Percentiles rank a stretch among this genome's conserved stretches.
Evolutionary conservation across 2,113 vertebrate species (phyloP).

Genomic region (Petrocephalus microphthalmus): DNA sequence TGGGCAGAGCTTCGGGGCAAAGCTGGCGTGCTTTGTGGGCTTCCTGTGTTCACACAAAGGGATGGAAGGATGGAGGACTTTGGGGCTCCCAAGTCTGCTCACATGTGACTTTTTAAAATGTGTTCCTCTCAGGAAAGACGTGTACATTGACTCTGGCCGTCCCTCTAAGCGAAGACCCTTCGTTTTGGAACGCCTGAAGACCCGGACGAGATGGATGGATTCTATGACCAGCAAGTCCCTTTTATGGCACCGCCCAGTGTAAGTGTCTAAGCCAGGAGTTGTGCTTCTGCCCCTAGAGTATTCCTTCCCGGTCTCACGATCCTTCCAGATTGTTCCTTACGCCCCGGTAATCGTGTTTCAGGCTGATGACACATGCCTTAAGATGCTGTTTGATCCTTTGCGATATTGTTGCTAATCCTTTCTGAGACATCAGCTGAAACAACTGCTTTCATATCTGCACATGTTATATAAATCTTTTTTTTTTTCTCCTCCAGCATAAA

Average conservation of each 20-base stretch:
- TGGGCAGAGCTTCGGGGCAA: neutral
- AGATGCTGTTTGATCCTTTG: neutral
- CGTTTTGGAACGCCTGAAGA: neutral
- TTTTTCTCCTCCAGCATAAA: constrained; percentile 27
- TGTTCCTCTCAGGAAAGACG: constrained; percentile 15
- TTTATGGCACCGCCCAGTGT: constrained; percentile 69
- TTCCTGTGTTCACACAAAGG: neutral
- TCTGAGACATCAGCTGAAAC: neutral
- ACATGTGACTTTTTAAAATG: neutral
- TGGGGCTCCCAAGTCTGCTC: neutral
- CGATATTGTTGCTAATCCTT: neutral
- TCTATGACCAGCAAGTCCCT: constrained; percentile 81
- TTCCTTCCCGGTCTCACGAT: neutral
- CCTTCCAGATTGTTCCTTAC: neutral
- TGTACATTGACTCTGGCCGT: neutral
- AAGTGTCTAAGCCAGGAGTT: constrained; percentile 45
- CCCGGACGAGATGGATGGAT: constrained; percentile 66
- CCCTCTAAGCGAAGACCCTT: constrained; percentile 1
- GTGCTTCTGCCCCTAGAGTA: neutral
- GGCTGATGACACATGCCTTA: neutral
- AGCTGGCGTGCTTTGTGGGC: neutral
- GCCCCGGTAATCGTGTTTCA: neutral
- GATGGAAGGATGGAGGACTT: neutral
- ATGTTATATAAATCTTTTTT: neutral
- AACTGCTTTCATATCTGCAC: neutral